Conservation (phyloP, 2,888 invertebrate genomes). For the Hemaris fuciformis region DNA sequence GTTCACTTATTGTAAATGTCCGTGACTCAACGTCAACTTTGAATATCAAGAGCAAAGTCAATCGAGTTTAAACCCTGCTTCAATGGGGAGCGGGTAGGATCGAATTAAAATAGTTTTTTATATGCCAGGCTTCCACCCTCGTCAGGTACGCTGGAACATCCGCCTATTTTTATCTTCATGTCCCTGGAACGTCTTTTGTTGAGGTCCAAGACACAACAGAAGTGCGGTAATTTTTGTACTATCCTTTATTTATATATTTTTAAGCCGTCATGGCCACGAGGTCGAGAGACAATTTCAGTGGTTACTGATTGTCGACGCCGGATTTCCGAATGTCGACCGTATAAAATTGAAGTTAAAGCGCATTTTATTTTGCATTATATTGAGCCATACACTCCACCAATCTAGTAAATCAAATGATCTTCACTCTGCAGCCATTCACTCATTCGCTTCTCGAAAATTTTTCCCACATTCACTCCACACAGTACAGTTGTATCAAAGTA, state of each 20-base stretch:
- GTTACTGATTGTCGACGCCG: too few relatives aligned
- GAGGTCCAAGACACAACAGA: background rate
- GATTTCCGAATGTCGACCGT: too few relatives aligned
- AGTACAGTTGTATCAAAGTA: too few relatives aligned
- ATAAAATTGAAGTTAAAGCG: too few relatives aligned
- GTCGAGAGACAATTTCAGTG: background rate
- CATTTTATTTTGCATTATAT: too few relatives aligned
- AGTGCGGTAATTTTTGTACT: background rate
- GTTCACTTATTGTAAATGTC: too few relatives aligned
- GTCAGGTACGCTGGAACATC: conserved; percentile 26
- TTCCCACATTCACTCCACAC: too few relatives aligned
- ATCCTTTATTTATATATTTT: background rate
- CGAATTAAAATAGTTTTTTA: conserved; percentile 29
- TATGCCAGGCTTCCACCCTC: conserved; percentile 24
- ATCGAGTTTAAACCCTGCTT: background rate
- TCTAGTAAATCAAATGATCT: too few relatives aligned
- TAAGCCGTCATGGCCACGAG: background rate
- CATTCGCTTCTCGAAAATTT: too few relatives aligned
- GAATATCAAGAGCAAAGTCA: background rate
- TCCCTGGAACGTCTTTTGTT: background rate
- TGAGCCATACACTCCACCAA: too few relatives aligned
- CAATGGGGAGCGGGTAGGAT: background rate
- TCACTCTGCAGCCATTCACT: too few relatives aligned
- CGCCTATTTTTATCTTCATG: conserved; percentile 12
- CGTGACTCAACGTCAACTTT: too few relatives aligned